Percentiles rank a stretch among this genome's conserved stretches.
Conservation (phyloP, 2,113 vertebrate species). For the Takifugu bimaculatus region DNA sequence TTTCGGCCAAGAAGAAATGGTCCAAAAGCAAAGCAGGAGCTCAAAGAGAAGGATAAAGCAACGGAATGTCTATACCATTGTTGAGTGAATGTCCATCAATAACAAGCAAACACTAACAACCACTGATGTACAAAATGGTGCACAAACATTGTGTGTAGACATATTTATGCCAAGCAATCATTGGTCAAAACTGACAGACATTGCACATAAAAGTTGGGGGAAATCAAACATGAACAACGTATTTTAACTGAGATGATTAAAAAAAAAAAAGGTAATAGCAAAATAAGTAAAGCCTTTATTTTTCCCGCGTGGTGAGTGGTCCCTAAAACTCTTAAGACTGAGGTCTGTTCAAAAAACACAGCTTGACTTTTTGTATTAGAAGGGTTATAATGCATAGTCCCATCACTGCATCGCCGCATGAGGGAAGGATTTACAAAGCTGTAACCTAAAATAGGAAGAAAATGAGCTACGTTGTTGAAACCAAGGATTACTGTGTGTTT, state of each 20-base stretch:
- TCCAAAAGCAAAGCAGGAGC: conserved; percentile 72
- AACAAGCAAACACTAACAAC: conserved; percentile 54
- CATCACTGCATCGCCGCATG: conserved; percentile 35
- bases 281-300: conserved; percentile 37
- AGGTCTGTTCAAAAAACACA: conserved; percentile 13
- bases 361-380: conserved; percentile 25
- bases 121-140: conserved; percentile 55
- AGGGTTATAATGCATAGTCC: conserved; percentile 53
- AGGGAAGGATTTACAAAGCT: conserved; percentile 6
- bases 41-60: conserved; percentile 48
- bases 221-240: background rate
- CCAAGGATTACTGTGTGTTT: conserved; percentile 6
- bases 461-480: conserved; percentile 26
- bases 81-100: conserved; percentile 47
- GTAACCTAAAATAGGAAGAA: conserved; percentile 5
- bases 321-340: conserved; percentile 26
- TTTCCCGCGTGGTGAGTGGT: conserved; percentile 38
- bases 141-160: conserved; percentile 51
- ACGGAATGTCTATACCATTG: conserved; percentile 62
- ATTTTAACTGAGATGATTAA: conserved; percentile 8
- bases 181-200: conserved; percentile 33
- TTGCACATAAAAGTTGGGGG: conserved; percentile 7
- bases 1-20: conserved; percentile 68
- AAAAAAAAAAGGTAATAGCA: conserved; percentile 8
- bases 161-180: too few relatives aligned